These are phyloP conservation scores for Chaetodon trifasciatus DNA, from an alignment of 2,797 vertebrate genomes.

Conservation along the genomic window DNA sequence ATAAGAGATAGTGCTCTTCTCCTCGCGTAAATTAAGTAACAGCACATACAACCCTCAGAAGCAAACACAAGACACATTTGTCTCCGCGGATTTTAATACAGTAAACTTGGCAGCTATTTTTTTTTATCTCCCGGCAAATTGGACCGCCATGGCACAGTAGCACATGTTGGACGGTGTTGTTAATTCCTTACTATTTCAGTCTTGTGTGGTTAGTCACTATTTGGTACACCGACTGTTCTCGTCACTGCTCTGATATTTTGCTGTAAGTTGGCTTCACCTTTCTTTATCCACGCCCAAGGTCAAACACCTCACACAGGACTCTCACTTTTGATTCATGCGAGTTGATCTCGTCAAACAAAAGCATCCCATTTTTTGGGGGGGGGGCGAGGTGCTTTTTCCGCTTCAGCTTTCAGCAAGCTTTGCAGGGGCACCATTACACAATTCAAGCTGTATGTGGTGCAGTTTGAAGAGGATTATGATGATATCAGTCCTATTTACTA, in stretches of 20 bases:
- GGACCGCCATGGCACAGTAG: slow-evolving; percentile 91
- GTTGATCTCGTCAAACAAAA: slow-evolving; percentile 45
- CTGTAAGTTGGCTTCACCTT: slow-evolving; percentile 20
- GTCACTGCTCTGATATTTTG: slow-evolving; percentile 78
- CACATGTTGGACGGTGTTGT: slow-evolving; percentile 88
- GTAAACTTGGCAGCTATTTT: slow-evolving; percentile 92
- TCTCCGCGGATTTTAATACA: slow-evolving; percentile 91
- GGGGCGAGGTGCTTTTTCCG: not conserved
- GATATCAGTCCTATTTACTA: slow-evolving; percentile 78
- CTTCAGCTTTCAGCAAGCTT: slow-evolving; percentile 38
- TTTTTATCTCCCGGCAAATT: slow-evolving; percentile 92
- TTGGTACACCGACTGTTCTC: slow-evolving; percentile 90
- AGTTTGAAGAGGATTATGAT: slow-evolving; percentile 81
- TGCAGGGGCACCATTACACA: slow-evolving; percentile 56
- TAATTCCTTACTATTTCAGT: slow-evolving; percentile 92
- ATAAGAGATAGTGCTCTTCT: slow-evolving; percentile 91
- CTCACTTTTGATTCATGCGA: slow-evolving; percentile 23
- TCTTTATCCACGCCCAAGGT: slow-evolving; percentile 39
- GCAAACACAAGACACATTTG: slow-evolving; percentile 83
- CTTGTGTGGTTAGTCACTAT: slow-evolving; percentile 93
- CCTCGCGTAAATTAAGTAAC: slow-evolving; percentile 71
- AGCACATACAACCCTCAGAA: slow-evolving; percentile 57
- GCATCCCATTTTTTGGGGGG: not conserved
- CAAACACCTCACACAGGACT: slow-evolving; percentile 53
- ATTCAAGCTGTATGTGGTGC: slow-evolving; percentile 60